Base-by-base conservation (phyloP, 2,888 invertebrate species). In the Agrochola macilenta region DNA sequence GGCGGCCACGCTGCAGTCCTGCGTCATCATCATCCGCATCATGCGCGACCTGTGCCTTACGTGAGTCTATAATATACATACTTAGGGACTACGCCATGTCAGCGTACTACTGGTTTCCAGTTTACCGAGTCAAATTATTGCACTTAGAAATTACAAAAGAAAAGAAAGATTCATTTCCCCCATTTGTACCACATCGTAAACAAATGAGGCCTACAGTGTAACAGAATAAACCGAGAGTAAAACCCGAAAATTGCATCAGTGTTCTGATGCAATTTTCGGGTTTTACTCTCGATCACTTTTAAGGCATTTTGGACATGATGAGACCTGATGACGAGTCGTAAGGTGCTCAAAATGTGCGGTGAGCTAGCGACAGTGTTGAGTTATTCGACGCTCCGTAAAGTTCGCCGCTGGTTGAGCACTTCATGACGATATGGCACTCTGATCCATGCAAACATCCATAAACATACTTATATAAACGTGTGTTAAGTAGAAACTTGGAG, bases 1-100 rank as follows among this genome's bases (percentile, higher is more conserved):
- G 97, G 99, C 99, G 87, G 98, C 99, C 91, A 98, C 98, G 88
- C 97, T 99, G 93, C 99, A 99, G 96, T 99, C 99, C 89, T 99
- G 99, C 95, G 99, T 99, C 84, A 98, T 99, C 97, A 98, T 99
- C 92, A 99, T 99, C 93, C 98, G 99, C 87, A 98, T 99, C 92
- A 97, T 99, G 95, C 97, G 99, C 88, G 99, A 99, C 97, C 97
- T 99, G 80, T 99, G 99, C 95, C 99, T 89, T 99, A 99, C 98
- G 99, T 99, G 97, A 97, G 97, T 97, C 43, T 43, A 7, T 0
- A n/a, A n/a, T n/a, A 9, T 9, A 9, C 8, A 39, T 5, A 5
- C 35, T 5, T 39, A 39, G 35, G 35, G 35, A 39, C 5, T 39
- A 39, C 4, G 39, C 7, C 7, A 39, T 39, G 39, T 5, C 0